Evolutionary conservation across 53 echinoderm and acorn worm genomes (phyloP).

Genomic region (Arbacia lixula): DNA sequence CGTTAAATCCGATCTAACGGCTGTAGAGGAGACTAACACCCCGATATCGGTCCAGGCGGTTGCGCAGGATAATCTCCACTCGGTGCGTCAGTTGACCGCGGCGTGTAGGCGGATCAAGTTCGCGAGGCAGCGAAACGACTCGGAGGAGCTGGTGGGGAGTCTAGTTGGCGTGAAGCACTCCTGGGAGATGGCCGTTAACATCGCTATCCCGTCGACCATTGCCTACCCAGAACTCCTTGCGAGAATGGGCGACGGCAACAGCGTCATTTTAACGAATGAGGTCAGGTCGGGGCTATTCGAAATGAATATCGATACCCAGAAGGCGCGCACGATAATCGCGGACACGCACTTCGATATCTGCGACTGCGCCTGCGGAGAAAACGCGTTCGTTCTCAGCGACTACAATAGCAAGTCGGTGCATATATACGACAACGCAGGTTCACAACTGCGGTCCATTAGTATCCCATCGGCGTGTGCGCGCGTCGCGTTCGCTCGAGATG

Average conservation of each 20-base stretch:
- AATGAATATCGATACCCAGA: conserved; percentile 26
- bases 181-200: neutral
- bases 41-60: neutral
- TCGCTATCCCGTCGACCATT: neutral
- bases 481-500: conserved; percentile 15
- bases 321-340: neutral
- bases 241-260: neutral
- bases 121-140: neutral
- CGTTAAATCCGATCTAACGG: neutral
- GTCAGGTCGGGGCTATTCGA: conserved; percentile 19
- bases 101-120: conserved; percentile 47
- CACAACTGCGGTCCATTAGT: neutral
- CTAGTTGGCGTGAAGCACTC: conserved; percentile 29
- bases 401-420: conserved; percentile 42
- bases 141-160: conserved; percentile 29
- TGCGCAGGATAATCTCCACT: neutral
- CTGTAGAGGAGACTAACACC: conserved; percentile 8
- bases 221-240: conserved; percentile 31
- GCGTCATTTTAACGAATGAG: conserved; percentile 37
- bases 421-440: conserved; percentile 16
- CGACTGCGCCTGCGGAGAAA: conserved; percentile 19
- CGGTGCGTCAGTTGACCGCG: conserved; percentile 15
- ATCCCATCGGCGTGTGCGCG: conserved; percentile 18
- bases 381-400: conserved; percentile 7
- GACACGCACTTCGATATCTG: conserved; percentile 42